Evolutionary conservation across 1,140 invertebrate species (phyloP).

Genomic region (Galendromus occidentalis): DNA sequence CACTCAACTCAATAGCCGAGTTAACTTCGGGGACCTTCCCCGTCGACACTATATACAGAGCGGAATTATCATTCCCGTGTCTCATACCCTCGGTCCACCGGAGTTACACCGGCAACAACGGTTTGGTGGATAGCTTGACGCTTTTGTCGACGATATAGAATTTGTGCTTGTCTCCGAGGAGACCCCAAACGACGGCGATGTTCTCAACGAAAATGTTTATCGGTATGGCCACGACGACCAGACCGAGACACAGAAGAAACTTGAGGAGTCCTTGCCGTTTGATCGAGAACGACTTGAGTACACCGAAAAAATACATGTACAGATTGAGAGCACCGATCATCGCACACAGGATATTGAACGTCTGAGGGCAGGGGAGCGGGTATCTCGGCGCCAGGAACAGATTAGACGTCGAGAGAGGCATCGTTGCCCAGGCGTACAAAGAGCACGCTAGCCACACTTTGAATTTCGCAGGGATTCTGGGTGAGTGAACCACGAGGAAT

Average conservation of each 20-base stretch:
- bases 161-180: constrained; percentile 74
- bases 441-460: constrained; percentile 69
- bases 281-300: constrained; percentile 77
- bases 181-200: constrained; percentile 73
- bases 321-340: constrained; percentile 75
- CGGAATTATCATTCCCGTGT: too few species aligned
- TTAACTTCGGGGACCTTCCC: too few species aligned
- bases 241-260: constrained; percentile 56
- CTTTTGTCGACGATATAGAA: constrained; percentile 91
- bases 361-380: constrained; percentile 57
- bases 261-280: constrained; percentile 57
- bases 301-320: constrained; percentile 90
- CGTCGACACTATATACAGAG: too few species aligned
- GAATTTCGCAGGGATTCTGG: constrained; percentile 53
- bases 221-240: constrained; percentile 67
- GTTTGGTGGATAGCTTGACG: constrained; percentile 28
- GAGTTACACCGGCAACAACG: constrained; percentile 13
- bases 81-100: too few species aligned
- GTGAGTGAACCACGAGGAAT: constrained; percentile 73
- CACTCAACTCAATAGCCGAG: too few species aligned
- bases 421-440: constrained; percentile 83
- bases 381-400: constrained; percentile 57
- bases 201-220: constrained; percentile 83
- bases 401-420: constrained; percentile 77
- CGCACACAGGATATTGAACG: constrained; percentile 62